phyloP scores from a whole-genome alignment of 1,140 invertebrate genomes.

The Drosophila melanica region DNA sequence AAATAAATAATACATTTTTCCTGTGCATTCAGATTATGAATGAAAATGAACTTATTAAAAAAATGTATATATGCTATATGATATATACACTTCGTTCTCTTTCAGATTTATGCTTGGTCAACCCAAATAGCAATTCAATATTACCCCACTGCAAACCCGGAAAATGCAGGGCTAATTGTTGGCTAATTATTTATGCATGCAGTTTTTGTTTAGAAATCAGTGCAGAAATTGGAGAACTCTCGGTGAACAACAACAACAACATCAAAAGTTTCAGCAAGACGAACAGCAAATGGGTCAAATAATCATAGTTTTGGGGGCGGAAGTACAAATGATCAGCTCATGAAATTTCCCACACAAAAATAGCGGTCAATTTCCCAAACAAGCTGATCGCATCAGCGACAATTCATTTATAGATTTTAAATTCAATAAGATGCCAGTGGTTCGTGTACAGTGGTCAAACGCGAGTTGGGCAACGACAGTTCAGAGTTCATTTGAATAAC shows the following conservation, averaged over 20 bases:
- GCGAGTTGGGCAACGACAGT: neutral
- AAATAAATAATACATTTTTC: too few relatives aligned
- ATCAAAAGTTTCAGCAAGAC: conserved; percentile 12
- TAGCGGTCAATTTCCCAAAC: conserved; percentile 54
- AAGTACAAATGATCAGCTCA: conserved; percentile 58
- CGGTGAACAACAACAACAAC: conserved; percentile 2
- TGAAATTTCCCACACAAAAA: conserved; percentile 32
- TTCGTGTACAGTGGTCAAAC: conserved; percentile 19
- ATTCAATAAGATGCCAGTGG: conserved; percentile 34
- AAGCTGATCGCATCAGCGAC: conserved; percentile 26
- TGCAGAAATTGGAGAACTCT: conserved; percentile 66
- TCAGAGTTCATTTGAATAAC: neutral
- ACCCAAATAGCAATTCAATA: conserved; percentile 59
- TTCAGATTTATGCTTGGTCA: conserved; percentile 20
- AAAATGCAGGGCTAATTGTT: conserved; percentile 67
- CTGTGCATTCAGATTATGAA: too few relatives aligned
- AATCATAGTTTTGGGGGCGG: conserved; percentile 44
- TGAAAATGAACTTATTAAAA: too few relatives aligned
- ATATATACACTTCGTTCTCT: neutral
- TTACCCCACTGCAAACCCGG: conserved; percentile 53
- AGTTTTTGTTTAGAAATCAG: conserved; percentile 58
- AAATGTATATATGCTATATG: neutral
- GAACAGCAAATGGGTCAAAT: conserved; percentile 47
- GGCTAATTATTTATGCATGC: conserved; percentile 25
- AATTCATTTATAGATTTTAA: conserved; percentile 35